Conservation (phyloP, 30 jellyfish, hydroid and myxozoan genomes). For the Hydractinia symbiolongicarpus region DNA sequence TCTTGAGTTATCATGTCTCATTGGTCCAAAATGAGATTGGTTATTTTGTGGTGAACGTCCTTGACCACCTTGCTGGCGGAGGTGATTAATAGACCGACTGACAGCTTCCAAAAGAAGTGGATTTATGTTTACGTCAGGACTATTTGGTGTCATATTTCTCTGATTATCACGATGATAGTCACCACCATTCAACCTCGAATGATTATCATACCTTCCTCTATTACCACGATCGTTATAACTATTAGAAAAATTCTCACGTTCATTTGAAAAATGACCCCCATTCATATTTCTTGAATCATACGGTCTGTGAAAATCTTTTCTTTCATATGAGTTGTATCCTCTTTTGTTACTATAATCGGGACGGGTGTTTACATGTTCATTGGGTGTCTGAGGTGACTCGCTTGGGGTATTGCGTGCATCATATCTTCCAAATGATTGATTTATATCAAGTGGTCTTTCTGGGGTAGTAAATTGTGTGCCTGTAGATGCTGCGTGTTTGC, state of each 20-base stretch:
- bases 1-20: constrained; percentile 30
- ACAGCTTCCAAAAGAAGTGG: not conserved
- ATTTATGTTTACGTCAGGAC: not conserved
- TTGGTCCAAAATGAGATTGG: constrained; percentile 20
- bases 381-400: not conserved
- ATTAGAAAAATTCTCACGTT: not conserved
- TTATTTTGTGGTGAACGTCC: not conserved
- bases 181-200: not conserved
- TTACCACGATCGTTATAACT: not conserved
- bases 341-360: not conserved
- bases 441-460: not conserved
- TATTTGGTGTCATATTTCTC: not conserved
- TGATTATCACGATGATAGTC: not conserved
- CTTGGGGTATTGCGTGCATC: not conserved
- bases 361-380: not conserved
- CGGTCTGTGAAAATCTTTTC: not conserved
- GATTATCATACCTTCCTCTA: not conserved
- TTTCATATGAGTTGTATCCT: not conserved
- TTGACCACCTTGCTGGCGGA: not conserved
- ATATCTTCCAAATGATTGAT: not conserved
- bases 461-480: not conserved
- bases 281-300: not conserved
- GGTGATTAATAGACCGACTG: constrained; percentile 6
- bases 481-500: constrained; percentile 15
- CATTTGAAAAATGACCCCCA: not conserved